phyloP scores from a whole-genome alignment of 2,888 invertebrate genomes.

The Drosophila ezoana region DNA sequence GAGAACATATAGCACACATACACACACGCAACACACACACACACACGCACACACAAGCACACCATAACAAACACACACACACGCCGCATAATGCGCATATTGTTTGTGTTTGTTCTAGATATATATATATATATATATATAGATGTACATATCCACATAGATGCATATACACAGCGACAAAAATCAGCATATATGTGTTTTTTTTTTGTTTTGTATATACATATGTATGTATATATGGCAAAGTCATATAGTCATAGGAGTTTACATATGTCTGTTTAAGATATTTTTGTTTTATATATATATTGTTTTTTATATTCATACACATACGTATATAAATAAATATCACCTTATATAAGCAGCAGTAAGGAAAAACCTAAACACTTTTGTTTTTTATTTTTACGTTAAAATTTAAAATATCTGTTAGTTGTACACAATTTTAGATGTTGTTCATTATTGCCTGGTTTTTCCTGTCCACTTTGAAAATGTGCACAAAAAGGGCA shows the following conservation, averaged over 20 bases:
- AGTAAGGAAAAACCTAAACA: conserved; percentile 74
- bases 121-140: conserved; percentile 26
- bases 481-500: conserved; percentile 66
- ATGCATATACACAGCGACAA: conserved; percentile 12
- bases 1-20: conserved; percentile 26
- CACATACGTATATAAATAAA: conserved; percentile 63
- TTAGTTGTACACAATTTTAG: conserved; percentile 25
- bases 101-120: conserved; percentile 8
- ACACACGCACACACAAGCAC: neutral
- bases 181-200: conserved; percentile 7
- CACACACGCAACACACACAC: conserved; percentile 1
- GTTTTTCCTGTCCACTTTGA: conserved; percentile 35
- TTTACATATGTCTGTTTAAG: conserved; percentile 70
- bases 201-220: conserved; percentile 10
- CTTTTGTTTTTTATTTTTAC: conserved; percentile 30
- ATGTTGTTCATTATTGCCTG: conserved; percentile 59
- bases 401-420: conserved; percentile 57
- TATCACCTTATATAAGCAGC: conserved; percentile 78
- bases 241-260: conserved; percentile 77
- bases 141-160: conserved; percentile 22
- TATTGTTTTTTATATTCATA: conserved; percentile 23
- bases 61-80: conserved; percentile 6
- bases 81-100: conserved; percentile 5
- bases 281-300: conserved; percentile 47
- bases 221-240: conserved; percentile 63